Evolutionary conservation across 2,797 vertebrate genomes (phyloP), one percentile per base, ranked within the genome.

Genomic region (Anguilla pacifica): DNA sequence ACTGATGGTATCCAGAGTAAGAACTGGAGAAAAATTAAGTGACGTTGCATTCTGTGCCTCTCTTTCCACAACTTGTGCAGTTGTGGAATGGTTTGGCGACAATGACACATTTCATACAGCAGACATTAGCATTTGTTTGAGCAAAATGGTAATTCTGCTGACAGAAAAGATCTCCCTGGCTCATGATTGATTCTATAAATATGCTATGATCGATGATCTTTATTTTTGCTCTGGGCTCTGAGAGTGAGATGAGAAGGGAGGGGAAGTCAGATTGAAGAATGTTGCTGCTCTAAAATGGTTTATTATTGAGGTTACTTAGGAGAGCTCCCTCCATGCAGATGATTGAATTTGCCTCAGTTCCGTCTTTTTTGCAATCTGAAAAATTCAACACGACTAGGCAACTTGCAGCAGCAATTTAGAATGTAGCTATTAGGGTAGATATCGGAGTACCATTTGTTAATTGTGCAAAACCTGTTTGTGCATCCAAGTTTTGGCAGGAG

Each of bases 361-460:
- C 9, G 22, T 74, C 49, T 74, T 31, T 22, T 6, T 86, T 51
- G 13, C 64, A 86, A 86, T 86, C 67, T 51, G 61, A 64, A 67
- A 64, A 85, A 5, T 39, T 22, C 59, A 43, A 35, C 46, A 39
- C 64, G 15, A 74, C 31, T 35, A 2, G 57, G 35, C 5, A 22
- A 25, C 35, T 35, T 64, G 3, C 84, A 46, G 31, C n/a, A 55
- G 59, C 39, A 39, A 25, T 85, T 55, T 85, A 85, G 28, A 28
- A n/a, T 64, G 19, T 19, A 72, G 9, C 28, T 57, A 39, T 19
- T 9, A 57, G 1, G 13, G 84, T 64, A 17, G 39, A 17, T 85
- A 55, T 61, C 31, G 13, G 11, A 3, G 15, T 22, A 22, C 31
- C 6, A 11, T 39, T 55, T 83, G n/a, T 39, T 67, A 28, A 39